These are phyloP conservation scores for Hymenochirus boettgeri DNA, from an alignment of 2,113 vertebrate genomes.

Conservation along the genomic window DNA sequence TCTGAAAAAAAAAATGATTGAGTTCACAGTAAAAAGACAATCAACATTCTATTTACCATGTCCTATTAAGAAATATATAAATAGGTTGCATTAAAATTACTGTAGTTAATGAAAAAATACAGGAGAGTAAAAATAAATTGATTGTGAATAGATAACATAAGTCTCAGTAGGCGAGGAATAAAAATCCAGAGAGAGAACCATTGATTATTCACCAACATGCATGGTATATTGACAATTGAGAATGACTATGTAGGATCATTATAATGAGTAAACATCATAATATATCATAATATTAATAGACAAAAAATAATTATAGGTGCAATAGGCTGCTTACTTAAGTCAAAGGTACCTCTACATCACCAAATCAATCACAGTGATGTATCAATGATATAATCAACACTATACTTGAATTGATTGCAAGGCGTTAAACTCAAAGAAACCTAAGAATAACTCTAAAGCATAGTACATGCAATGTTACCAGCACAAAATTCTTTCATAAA, in stretches of 20 bases:
- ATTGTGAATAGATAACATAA: background rate
- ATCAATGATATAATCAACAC: slow-evolving; percentile 15
- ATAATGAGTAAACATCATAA: slow-evolving; percentile 13
- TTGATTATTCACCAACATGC: slow-evolving; percentile 22
- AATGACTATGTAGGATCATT: slow-evolving; percentile 11
- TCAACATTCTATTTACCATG: background rate
- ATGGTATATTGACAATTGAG: slow-evolving; percentile 23
- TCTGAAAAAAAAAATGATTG: background rate
- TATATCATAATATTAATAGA: slow-evolving; percentile 32
- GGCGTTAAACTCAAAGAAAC: too few species aligned
- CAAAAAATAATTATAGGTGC: slow-evolving; percentile 11
- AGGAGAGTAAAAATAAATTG: slow-evolving; percentile 7
- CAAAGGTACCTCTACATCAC: slow-evolving; percentile 20
- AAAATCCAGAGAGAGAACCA: slow-evolving; percentile 3
- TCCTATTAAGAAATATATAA: background rate
- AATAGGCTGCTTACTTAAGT: slow-evolving; percentile 18
- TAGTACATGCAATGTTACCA: background rate
- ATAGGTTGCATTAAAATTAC: slow-evolving; percentile 17
- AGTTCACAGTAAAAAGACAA: background rate
- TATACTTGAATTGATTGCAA: slow-evolving; percentile 19
- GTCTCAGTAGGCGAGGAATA: background rate
- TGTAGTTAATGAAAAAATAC: slow-evolving; percentile 14
- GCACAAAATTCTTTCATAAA: background rate
- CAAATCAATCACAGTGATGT: too few species aligned
- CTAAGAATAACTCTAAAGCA: background rate